A percentile compares a stretch with the other conserved stretches of the same genome.
Evolutionary conservation across 1,140 invertebrate species (phyloP).

Genomic region (Sesamia nonagrioides): DNA sequence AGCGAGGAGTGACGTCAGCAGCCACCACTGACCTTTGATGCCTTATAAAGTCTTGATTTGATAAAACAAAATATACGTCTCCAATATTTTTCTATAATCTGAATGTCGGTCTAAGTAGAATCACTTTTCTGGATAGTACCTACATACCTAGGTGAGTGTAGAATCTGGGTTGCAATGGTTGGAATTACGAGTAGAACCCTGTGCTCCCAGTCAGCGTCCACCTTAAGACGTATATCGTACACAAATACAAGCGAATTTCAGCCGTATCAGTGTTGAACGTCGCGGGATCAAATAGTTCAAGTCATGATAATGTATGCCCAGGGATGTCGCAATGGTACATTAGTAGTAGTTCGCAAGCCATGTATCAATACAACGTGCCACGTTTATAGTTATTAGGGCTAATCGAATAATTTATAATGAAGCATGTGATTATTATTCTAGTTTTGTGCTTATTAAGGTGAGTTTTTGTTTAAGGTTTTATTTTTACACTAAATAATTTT

Average conservation of each 20-base stretch:
- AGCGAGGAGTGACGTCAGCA: too few species aligned
- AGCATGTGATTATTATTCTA: constrained; percentile 31
- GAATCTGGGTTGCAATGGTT: too few species aligned
- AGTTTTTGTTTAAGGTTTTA: neutral
- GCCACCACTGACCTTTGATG: too few species aligned
- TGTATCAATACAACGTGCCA: neutral
- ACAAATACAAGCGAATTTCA: constrained; percentile 30
- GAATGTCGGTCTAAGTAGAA: too few species aligned
- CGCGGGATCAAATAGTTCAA: constrained; percentile 65
- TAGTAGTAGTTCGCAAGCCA: constrained; percentile 29
- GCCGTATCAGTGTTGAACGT: constrained; percentile 3
- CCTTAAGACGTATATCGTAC: neutral
- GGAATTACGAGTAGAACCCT: neutral
- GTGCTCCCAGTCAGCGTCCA: constrained; percentile 1
- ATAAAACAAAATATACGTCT: too few species aligned
- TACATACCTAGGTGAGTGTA: too few species aligned
- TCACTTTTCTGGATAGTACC: too few species aligned
- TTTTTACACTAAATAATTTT: neutral
- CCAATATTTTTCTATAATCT: too few species aligned
- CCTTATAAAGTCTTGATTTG: too few species aligned
- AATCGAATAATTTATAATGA: constrained; percentile 30
- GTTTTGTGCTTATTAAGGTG: constrained; percentile 44
- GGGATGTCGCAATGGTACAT: constrained; percentile 1
- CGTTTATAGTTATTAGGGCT: neutral
- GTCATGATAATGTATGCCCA: constrained; percentile 52